phyloP scores from a whole-genome alignment of 2,797 vertebrate species.

The Muscicapa comitata region DNA sequence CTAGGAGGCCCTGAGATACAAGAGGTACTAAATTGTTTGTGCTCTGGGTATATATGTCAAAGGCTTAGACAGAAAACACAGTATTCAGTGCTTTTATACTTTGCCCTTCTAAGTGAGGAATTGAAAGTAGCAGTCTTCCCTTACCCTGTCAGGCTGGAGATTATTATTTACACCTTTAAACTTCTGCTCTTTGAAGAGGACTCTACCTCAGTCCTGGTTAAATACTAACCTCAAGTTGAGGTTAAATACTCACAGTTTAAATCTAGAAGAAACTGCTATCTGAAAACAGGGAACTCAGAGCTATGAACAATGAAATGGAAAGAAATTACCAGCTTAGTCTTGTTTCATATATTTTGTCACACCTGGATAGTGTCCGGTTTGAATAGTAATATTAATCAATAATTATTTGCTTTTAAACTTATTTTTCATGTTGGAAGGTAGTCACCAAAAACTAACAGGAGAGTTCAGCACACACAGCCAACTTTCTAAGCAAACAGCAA shows the following conservation, averaged over 20 bases:
- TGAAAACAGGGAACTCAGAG: background rate
- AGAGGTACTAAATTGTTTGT: background rate
- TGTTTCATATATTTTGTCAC: background rate
- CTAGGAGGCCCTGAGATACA: background rate
- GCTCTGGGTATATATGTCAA: background rate
- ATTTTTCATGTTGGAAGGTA: background rate
- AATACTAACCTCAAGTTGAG: background rate
- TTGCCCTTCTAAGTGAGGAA: background rate
- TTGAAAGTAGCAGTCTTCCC: background rate
- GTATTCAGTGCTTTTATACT: background rate
- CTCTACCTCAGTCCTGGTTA: background rate
- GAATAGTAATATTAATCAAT: background rate
- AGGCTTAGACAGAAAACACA: background rate
- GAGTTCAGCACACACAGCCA: background rate
- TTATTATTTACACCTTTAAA: slow-evolving; percentile 9
- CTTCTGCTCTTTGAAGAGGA: background rate
- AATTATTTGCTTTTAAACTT: background rate
- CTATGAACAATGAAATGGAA: background rate
- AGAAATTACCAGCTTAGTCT: background rate
- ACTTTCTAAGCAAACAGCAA: background rate
- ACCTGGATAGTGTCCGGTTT: background rate
- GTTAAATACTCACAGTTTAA: slow-evolving; percentile 16
- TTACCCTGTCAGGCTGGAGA: background rate
- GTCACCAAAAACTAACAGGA: background rate
- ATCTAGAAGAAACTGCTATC: background rate